These are phyloP conservation scores for Trogon melanurus DNA, from an alignment of 2,113 vertebrate species.

Conservation along the genomic window DNA sequence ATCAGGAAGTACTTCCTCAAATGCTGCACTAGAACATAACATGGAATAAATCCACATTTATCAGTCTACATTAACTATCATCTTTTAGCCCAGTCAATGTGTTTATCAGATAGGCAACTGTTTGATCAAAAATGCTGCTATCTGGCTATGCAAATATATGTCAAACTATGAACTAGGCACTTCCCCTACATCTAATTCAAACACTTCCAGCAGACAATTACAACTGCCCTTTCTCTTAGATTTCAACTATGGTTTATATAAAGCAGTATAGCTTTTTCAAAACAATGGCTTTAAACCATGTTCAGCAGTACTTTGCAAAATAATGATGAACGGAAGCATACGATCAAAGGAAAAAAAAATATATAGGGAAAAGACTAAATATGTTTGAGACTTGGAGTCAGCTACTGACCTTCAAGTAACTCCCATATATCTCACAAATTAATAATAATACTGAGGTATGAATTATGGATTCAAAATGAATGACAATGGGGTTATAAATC, in stretches of 20 bases:
- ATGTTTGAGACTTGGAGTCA: slow-evolving; percentile 24
- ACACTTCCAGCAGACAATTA: slow-evolving; percentile 24
- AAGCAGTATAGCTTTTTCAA: slow-evolving; percentile 45
- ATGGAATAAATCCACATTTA: not conserved
- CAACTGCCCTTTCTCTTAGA: slow-evolving; percentile 12
- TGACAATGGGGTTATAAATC: slow-evolving; percentile 65
- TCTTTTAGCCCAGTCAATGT: not conserved
- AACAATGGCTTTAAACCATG: slow-evolving; percentile 26
- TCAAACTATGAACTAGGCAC: slow-evolving; percentile 6
- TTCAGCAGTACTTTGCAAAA: slow-evolving; percentile 11
- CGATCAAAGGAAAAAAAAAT: slow-evolving; percentile 44
- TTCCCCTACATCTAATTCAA: slow-evolving; percentile 36
- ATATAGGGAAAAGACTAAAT: not conserved
- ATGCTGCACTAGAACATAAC: not conserved
- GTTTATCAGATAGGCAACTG: not conserved
- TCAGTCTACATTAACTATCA: not conserved
- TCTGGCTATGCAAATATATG: slow-evolving; percentile 21
- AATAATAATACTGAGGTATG: slow-evolving; percentile 61
- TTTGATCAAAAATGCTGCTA: slow-evolving; percentile 17
- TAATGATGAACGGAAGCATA: slow-evolving; percentile 12
- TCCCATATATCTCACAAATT: slow-evolving; percentile 66
- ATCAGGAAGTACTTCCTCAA: not conserved
- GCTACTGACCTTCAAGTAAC: slow-evolving; percentile 65
- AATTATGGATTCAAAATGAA: slow-evolving; percentile 63
- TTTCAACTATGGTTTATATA: slow-evolving; percentile 45